These are phyloP conservation scores for Macrotrachela quadricornifera DNA, from an alignment of 1,140 invertebrate genomes.

Conservation along the genomic window DNA sequence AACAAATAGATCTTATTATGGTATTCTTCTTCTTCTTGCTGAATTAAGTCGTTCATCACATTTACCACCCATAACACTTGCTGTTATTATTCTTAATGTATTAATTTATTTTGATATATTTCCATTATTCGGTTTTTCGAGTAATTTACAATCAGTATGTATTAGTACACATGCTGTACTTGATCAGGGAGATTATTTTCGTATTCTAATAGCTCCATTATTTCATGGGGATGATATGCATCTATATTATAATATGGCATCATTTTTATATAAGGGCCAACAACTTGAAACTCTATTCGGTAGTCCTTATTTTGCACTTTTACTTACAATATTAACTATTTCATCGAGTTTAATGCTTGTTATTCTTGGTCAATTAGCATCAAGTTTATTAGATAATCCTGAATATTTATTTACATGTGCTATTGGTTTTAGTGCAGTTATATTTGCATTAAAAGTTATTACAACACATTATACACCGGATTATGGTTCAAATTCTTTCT, in stretches of 20 bases:
- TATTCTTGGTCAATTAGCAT: constrained; percentile 10
- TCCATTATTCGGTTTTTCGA: neutral
- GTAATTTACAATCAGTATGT: neutral
- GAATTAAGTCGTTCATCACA: neutral
- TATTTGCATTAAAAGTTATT: constrained; percentile 47
- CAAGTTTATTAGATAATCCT: constrained; percentile 11
- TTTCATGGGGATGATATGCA: constrained; percentile 50
- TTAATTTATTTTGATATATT: constrained; percentile 4
- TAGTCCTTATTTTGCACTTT: constrained; percentile 36
- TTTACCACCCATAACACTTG: constrained; percentile 2
- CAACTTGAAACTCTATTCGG: constrained; percentile 36
- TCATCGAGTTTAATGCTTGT: constrained; percentile 38
- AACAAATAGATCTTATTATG: too few species aligned
- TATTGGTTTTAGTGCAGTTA: constrained; percentile 43
- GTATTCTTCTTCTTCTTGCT: too few species aligned
- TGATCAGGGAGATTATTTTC: constrained; percentile 35
- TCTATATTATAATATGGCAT: constrained; percentile 51
- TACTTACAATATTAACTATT: constrained; percentile 36
- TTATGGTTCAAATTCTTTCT: constrained; percentile 28
- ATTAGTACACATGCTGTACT: neutral
- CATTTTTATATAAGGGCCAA: constrained; percentile 42
- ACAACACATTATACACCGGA: constrained; percentile 32
- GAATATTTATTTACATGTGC: constrained; percentile 37
- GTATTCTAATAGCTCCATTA: constrained; percentile 40
- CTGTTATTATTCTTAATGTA: neutral